phyloP scores from a whole-genome alignment of 2,113 vertebrate species.

The Trochalopteron elliotii region DNA sequence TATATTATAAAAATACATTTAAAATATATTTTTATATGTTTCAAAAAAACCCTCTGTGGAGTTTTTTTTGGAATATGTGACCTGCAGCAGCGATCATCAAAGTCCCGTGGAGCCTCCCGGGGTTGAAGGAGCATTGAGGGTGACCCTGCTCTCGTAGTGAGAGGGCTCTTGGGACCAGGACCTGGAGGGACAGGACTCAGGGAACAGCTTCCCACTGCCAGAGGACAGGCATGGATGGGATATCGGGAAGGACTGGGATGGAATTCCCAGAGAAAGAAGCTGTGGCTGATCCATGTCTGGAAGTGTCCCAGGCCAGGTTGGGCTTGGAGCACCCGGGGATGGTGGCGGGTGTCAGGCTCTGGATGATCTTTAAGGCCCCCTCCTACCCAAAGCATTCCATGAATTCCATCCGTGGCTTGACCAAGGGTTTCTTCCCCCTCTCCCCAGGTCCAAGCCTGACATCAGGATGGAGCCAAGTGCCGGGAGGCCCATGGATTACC shows the following conservation, averaged over 20 bases:
- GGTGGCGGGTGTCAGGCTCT: accelerated
- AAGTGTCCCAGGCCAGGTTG: accelerated
- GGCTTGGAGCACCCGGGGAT: background rate
- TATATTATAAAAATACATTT: no score
- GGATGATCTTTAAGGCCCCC: accelerated
- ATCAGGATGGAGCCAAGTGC: slow-evolving; percentile 96
- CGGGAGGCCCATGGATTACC: slow-evolving; percentile 93
- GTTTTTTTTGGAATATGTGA: no score
- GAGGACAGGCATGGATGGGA: background rate
- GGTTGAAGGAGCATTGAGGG: no score
- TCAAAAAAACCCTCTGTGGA: no score
- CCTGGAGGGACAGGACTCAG: no score
- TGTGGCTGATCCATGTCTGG: background rate
- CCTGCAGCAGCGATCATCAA: no score
- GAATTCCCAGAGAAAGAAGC: background rate
- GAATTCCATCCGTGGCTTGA: background rate
- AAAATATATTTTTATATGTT: no score
- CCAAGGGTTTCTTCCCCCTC: background rate
- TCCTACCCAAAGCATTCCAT: background rate
- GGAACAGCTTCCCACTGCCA: no score
- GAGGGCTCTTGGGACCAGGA: no score
- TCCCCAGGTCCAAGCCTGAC: slow-evolving; percentile 91
- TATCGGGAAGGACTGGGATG: background rate
- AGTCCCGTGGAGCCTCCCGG: no score
- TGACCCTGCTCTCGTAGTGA: no score